Percentiles rank a stretch among this genome's conserved stretches.
These are phyloP conservation scores for Phaethon lepturus DNA, from an alignment of 2,113 vertebrate genomes.

Conservation along the genomic window DNA sequence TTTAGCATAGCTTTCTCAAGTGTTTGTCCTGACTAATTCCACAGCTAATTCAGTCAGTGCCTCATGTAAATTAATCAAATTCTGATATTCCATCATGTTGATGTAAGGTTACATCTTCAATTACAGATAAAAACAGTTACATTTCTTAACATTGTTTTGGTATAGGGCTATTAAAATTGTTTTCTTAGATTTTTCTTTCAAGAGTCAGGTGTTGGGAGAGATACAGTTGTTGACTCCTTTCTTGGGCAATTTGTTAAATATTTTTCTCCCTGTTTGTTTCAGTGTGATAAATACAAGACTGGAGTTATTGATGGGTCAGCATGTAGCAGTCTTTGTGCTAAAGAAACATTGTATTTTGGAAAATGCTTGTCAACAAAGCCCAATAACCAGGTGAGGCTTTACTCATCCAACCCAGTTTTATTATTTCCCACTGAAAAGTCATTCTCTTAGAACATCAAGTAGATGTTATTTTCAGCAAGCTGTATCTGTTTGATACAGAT, in stretches of 20 bases:
- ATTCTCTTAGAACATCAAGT: neutral
- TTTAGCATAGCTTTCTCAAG: neutral
- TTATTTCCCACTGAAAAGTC: neutral
- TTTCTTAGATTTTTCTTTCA: neutral
- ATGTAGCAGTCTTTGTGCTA: conserved; percentile 94
- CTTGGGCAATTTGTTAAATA: neutral
- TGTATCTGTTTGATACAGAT: neutral
- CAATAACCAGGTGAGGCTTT: conserved; percentile 87
- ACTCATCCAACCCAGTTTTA: neutral
- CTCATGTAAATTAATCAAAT: neutral
- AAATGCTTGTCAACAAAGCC: conserved; percentile 93
- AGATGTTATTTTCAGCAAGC: neutral
- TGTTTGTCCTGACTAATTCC: neutral
- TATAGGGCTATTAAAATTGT: neutral
- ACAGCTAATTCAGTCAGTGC: neutral
- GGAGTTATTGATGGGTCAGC: conserved; percentile 94
- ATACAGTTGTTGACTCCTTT: neutral
- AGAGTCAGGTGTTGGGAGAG: neutral
- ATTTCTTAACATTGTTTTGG: neutral
- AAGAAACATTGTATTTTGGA: conserved; percentile 91
- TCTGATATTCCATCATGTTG: neutral
- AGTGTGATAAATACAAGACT: conserved; percentile 96
- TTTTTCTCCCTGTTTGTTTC: conserved; percentile 38
- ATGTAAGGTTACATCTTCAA: neutral
- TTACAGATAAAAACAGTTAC: neutral